Percentiles rank a stretch among this genome's conserved stretches.
These are phyloP conservation scores for Plestiodon gilberti DNA, from an alignment of 2,113 vertebrate genomes.

Conservation along the genomic window DNA sequence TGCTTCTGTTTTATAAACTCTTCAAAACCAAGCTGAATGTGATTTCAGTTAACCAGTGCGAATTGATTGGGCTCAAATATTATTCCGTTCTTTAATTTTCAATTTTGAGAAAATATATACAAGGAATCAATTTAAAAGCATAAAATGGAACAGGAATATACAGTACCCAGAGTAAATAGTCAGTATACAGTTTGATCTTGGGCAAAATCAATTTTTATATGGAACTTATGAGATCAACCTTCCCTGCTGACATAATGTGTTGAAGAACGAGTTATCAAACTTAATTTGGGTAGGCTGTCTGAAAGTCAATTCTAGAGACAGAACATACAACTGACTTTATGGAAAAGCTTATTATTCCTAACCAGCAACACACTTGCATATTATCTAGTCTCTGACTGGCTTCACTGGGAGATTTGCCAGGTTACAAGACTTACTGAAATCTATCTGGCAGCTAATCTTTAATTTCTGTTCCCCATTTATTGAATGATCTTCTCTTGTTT, in stretches of 20 bases:
- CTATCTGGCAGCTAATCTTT: conserved; percentile 27
- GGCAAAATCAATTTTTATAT: conserved; percentile 63
- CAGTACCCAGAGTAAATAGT: conserved; percentile 62
- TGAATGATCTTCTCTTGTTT: conserved; percentile 40
- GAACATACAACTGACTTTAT: conserved; percentile 15
- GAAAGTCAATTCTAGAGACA: conserved; percentile 27
- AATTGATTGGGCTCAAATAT: conserved; percentile 65
- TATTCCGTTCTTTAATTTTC: conserved; percentile 68
- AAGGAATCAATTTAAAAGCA: conserved; percentile 73
- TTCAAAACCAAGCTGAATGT: conserved; percentile 38
- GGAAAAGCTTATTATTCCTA: conserved; percentile 17
- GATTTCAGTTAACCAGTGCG: conserved; percentile 49
- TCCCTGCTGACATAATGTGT: conserved; percentile 33
- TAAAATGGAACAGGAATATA: conserved; percentile 64
- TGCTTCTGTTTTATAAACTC: conserved; percentile 40
- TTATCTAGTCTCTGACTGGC: not conserved
- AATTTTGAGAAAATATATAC: conserved; percentile 66
- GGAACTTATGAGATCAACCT: conserved; percentile 45
- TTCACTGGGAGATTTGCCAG: conserved; percentile 4
- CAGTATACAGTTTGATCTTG: conserved; percentile 64
- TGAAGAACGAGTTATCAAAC: conserved; percentile 58
- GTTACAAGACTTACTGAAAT: conserved; percentile 6
- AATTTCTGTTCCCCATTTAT: conserved; percentile 29
- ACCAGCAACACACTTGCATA: not conserved
- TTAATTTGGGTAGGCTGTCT: conserved; percentile 51